phyloP scores from a whole-genome alignment of 2,888 invertebrate genomes.

The Drosophila pseudotalamancana region DNA sequence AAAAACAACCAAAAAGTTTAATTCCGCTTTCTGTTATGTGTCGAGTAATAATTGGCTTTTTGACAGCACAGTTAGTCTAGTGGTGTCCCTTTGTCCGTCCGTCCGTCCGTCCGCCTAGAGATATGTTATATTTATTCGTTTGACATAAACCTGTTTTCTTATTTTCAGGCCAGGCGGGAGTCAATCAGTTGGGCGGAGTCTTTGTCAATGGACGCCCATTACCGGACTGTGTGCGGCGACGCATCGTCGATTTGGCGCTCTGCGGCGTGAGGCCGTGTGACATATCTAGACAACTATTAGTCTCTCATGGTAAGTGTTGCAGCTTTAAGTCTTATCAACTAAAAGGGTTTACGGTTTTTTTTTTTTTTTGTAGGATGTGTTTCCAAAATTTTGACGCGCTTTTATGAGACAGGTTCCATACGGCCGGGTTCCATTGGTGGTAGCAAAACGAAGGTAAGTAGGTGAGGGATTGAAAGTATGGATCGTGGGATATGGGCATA shows the following conservation, averaged over 20 bases:
- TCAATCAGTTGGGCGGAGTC: conserved; percentile 98
- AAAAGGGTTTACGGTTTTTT: background rate
- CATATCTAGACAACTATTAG: conserved; percentile 96
- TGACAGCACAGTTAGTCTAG: too few species aligned
- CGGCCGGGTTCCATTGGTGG: conserved; percentile 97
- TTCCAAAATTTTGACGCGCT: conserved; percentile 97
- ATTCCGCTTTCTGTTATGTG: too few species aligned
- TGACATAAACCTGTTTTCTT: background rate
- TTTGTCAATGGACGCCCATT: conserved; percentile 99
- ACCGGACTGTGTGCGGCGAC: conserved; percentile 95
- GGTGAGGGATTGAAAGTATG: conserved; percentile 4
- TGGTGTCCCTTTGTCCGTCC: too few species aligned
- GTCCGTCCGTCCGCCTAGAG: too few species aligned
- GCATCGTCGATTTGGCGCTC: conserved; percentile 97
- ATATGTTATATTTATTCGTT: background rate
- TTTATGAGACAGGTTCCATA: conserved; percentile 98
- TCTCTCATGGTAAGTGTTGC: conserved; percentile 90
- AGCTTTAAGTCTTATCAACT: background rate
- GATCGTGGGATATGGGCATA: conserved; percentile 51
- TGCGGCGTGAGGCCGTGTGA: conserved; percentile 98
- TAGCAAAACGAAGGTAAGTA: conserved; percentile 95
- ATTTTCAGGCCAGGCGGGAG: conserved; percentile 95
- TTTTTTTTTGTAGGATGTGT: conserved; percentile 89
- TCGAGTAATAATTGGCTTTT: too few species aligned
- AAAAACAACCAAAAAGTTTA: too few species aligned